Conservation (phyloP, 2,888 invertebrate genomes). For the Cyaniris semiargus region DNA sequence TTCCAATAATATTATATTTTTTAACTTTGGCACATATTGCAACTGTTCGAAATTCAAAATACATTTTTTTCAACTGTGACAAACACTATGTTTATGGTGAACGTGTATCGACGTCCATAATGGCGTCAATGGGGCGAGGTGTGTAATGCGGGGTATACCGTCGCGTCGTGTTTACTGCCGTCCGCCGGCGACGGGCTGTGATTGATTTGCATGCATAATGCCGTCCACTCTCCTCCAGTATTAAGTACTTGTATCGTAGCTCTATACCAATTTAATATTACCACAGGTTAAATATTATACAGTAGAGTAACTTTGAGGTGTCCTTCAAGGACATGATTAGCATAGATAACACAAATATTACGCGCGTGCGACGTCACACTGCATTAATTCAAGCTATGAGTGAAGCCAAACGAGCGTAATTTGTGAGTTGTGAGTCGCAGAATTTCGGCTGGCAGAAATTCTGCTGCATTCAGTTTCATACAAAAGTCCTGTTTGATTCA, state of each 20-base stretch:
- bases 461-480: no score
- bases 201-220: conserved; percentile 18
- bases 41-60: background rate
- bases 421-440: no score
- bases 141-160: background rate
- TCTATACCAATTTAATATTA: background rate
- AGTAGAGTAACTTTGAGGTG: background rate
- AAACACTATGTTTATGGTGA: background rate
- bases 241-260: background rate
- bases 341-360: no score
- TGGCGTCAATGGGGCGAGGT: background rate
- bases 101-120: background rate
- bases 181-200: background rate
- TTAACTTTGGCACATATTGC: no score
- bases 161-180: background rate
- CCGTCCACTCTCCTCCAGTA: background rate
- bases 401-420: no score
- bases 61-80: background rate
- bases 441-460: no score
- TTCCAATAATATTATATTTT: no score
- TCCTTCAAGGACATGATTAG: no score
- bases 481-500: no score
- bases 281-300: background rate
- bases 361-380: no score
- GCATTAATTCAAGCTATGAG: no score